Evolutionary conservation across 2,113 vertebrate genomes (phyloP).

Genomic region (Perca fluviatilis): DNA sequence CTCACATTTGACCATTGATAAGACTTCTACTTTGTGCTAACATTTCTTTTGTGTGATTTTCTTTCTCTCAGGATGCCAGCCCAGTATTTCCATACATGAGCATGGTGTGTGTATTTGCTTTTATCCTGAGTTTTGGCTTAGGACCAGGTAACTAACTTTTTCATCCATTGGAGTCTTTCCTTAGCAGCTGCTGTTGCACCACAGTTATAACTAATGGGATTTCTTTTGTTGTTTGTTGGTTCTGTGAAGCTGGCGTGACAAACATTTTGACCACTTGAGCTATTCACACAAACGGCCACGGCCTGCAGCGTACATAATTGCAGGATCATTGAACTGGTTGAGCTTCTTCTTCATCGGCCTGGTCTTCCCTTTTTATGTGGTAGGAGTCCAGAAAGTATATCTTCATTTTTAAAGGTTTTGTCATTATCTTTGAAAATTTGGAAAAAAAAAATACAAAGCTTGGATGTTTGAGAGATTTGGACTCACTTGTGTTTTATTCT

Average conservation of each 20-base stretch:
- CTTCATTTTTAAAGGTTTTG: neutral
- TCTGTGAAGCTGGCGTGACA: constrained; percentile 84
- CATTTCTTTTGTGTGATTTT: constrained; percentile 6
- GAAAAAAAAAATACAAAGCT: neutral
- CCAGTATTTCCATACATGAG: constrained; percentile 88
- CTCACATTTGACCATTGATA: neutral
- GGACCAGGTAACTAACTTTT: constrained; percentile 86
- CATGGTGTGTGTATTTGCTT: constrained; percentile 88
- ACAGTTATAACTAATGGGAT: neutral
- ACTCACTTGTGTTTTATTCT: neutral
- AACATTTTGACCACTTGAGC: constrained; percentile 85
- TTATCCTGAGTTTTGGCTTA: constrained; percentile 92
- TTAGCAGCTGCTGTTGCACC: neutral
- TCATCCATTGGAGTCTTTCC: neutral
- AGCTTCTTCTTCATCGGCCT: constrained; percentile 85
- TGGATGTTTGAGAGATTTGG: neutral
- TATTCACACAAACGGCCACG: constrained; percentile 86
- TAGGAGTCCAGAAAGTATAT: constrained; percentile 54
- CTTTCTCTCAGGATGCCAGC: constrained; percentile 78
- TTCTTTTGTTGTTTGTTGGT: constrained; percentile 17
- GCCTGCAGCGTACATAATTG: constrained; percentile 83
- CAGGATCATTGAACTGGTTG: constrained; percentile 84
- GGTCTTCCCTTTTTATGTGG: constrained; percentile 87
- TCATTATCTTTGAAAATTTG: neutral
- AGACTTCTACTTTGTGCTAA: neutral